Conservation (phyloP, 2,888 invertebrate species). For the Allacma fusca region DNA sequence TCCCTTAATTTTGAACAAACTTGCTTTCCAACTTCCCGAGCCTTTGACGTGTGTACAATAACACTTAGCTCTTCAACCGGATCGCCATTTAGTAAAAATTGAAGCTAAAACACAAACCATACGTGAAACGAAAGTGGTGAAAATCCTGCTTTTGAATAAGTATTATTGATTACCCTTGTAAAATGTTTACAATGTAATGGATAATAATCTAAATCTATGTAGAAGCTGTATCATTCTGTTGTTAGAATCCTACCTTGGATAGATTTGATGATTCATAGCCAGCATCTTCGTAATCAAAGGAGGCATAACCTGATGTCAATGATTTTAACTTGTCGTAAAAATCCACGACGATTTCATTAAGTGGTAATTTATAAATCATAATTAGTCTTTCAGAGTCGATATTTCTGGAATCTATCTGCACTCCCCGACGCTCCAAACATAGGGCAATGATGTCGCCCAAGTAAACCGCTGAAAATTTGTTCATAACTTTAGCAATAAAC, state of each 20-base stretch:
- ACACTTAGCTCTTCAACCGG: constrained; percentile 83
- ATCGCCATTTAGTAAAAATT: constrained; percentile 77
- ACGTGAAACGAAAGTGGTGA: background rate
- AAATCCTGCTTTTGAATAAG: no score
- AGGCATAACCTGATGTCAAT: constrained; percentile 91
- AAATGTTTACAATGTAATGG: background rate
- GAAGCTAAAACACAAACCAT: constrained; percentile 3
- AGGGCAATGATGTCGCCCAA: constrained; percentile 75
- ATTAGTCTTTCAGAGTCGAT: constrained; percentile 85
- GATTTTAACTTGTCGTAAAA: constrained; percentile 93
- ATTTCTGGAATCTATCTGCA: constrained; percentile 74
- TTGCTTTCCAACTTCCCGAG: constrained; percentile 72
- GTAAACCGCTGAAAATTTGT: constrained; percentile 70
- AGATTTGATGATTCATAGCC: constrained; percentile 81
- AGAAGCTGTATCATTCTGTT: no score
- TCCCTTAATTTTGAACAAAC: constrained; percentile 81
- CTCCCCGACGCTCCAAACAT: constrained; percentile 78
- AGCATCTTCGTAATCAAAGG: constrained; percentile 90
- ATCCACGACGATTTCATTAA: constrained; percentile 93
- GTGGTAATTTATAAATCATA: constrained; percentile 82
- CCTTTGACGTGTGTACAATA: constrained; percentile 79
- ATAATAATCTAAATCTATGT: no score
- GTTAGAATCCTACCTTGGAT: constrained; percentile 72
- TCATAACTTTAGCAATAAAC: constrained; percentile 10
- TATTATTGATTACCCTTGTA: no score